Evolutionary conservation across 1,140 invertebrate genomes (phyloP).

Genomic region (Zaprionus vittiger): DNA sequence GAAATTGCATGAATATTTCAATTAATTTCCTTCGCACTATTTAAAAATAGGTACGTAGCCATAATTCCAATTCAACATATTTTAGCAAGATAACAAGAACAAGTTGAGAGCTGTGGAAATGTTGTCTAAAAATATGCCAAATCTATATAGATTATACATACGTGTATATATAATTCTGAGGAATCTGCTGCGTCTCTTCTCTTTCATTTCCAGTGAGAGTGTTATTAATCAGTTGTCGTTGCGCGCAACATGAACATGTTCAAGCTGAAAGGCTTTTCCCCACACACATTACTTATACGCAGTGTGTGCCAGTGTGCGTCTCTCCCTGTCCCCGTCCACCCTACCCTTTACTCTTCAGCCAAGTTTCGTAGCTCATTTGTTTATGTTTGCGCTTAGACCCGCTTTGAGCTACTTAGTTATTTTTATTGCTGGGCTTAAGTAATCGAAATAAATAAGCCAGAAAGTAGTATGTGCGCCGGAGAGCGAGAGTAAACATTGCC

Average conservation of each 20-base stretch:
- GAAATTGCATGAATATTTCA: too few species aligned
- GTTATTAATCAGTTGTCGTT: constrained; percentile 4
- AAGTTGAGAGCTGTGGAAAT: too few species aligned
- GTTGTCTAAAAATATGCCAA: too few species aligned
- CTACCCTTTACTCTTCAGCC: neutral
- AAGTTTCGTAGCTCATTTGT: constrained; percentile 27
- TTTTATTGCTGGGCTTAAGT: constrained; percentile 68
- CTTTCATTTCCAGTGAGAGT: neutral
- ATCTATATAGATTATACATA: too few species aligned
- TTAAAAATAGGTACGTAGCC: too few species aligned
- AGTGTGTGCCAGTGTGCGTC: constrained; percentile 2
- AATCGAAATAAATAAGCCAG: constrained; percentile 65
- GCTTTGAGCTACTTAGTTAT: constrained; percentile 44
- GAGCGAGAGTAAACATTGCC: neutral
- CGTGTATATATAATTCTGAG: too few species aligned
- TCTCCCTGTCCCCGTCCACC: neutral
- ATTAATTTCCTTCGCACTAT: too few species aligned
- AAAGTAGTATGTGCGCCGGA: neutral
- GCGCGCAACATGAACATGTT: neutral
- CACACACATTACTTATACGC: constrained; percentile 16
- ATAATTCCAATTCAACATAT: too few species aligned
- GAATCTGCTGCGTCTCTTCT: neutral
- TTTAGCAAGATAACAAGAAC: too few species aligned
- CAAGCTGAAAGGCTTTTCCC: constrained; percentile 10
- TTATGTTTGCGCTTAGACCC: constrained; percentile 36